phyloP scores from a whole-genome alignment of 2,888 invertebrate species.

The Drosophila tripunctata region DNA sequence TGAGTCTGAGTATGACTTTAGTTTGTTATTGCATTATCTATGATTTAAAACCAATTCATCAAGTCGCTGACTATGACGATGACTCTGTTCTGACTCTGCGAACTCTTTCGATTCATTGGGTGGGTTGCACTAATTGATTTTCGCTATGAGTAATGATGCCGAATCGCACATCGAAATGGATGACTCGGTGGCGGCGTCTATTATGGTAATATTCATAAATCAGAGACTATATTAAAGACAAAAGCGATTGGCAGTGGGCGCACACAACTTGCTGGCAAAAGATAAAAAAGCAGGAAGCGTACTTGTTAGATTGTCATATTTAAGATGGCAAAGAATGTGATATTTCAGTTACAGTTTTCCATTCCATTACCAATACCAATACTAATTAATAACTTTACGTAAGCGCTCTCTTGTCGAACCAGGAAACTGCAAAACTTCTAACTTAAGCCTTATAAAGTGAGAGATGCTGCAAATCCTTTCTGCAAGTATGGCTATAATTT shows the following conservation, averaged over 20 bases:
- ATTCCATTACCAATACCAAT: neutral
- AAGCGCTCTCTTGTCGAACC: slow-evolving; percentile 6
- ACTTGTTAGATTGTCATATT: neutral
- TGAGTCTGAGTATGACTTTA: slow-evolving; percentile 46
- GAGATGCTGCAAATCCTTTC: too few relatives aligned
- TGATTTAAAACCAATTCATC: slow-evolving; percentile 80
- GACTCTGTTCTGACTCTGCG: slow-evolving; percentile 61
- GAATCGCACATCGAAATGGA: slow-evolving; percentile 65
- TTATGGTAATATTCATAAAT: slow-evolving; percentile 73
- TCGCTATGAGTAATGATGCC: slow-evolving; percentile 73
- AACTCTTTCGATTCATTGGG: slow-evolving; percentile 42
- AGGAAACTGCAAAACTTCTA: slow-evolving; percentile 12
- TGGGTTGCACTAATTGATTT: slow-evolving; percentile 77
- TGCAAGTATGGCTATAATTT: slow-evolving; percentile 22
- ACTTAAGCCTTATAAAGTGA: slow-evolving; percentile 2
- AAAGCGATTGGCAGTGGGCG: slow-evolving; percentile 63
- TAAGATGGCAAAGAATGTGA: neutral
- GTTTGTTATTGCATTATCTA: slow-evolving; percentile 75
- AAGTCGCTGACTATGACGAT: slow-evolving; percentile 70
- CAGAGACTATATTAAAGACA: slow-evolving; percentile 65
- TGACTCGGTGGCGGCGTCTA: slow-evolving; percentile 57
- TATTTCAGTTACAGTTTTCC: neutral
- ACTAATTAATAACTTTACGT: slow-evolving; percentile 7
- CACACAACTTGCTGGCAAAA: neutral
- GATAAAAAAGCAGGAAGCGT: slow-evolving; percentile 8